Evolutionary conservation across 2,888 invertebrate species (phyloP), one percentile per base, ranked within the genome.

Genomic region (Polyploca ridens): DNA sequence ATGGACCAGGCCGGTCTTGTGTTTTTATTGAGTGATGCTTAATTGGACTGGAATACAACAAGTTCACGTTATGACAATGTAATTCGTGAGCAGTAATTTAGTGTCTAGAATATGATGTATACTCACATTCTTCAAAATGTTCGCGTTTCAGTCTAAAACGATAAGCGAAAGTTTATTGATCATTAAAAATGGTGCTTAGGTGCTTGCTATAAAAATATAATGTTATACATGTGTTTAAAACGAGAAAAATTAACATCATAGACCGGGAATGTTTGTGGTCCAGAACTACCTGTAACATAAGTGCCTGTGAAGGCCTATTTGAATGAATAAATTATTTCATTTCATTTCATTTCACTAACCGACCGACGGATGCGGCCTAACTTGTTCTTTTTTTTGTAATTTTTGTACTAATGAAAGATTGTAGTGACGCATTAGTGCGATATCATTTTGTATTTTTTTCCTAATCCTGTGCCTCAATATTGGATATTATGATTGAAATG

Each of bases 381-480:
- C 8, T 38, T 60, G 65, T 70, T 69, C 3, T 7, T 41, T 61
- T 68, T 70, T 65, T 58, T 65, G 69, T 62, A 63, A 62, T 64
- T 5, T 64, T 69, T 60, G 44, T 67, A 66, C 64, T 61, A 60
- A 64, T 63, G 57, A 61, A 68, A 64, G 69, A 19, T 10, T 54
- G 19, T 19, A 54, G 19, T 16, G 10, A 66, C 64, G 70, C 74
- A 68, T 62, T 67, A 62, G 58, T 67, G 68, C 63, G 64, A 71
- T 70, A 74, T 67, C 64, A 68, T 64, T 68, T 70, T 66, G 64
- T 72, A 70, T 82, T 79, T 72, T 73, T 85, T 83, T 86, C 77
- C 77, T 82, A 74, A 70, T 79, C 76, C 81, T 83, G 85, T 87
- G 88, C 86, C 85, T 86, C 41, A 77, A 70, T 65, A 41, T 78